phyloP scores from a whole-genome alignment of 2,888 invertebrate species.

The Pharmacophagus antenor region DNA sequence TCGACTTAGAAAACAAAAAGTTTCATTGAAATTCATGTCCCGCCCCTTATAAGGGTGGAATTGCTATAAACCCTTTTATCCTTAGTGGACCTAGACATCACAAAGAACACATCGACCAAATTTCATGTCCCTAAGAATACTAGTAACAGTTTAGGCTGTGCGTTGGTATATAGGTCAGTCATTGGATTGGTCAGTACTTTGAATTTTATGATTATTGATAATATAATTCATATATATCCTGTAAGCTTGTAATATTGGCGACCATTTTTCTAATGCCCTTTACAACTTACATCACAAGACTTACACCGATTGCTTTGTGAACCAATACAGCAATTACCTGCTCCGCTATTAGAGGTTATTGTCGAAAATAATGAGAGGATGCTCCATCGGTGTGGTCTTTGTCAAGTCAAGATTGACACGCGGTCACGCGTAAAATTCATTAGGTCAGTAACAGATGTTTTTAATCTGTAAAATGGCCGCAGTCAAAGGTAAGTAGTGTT shows the following conservation, averaged over 20 bases:
- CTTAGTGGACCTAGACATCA: no score
- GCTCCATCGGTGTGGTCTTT: constrained; percentile 26
- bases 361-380: constrained; percentile 21
- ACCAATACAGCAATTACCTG: constrained; percentile 16
- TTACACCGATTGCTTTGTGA: constrained; percentile 11
- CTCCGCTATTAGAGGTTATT: constrained; percentile 25
- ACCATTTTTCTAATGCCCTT: constrained; percentile 22
- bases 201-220: no score
- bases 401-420: constrained; percentile 10
- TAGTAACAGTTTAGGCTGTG: no score
- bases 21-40: no score
- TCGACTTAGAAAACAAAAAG: no score
- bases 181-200: no score
- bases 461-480: not conserved
- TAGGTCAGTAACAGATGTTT: constrained; percentile 5
- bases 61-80: no score
- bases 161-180: no score
- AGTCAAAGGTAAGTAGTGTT: not conserved
- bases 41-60: no score
- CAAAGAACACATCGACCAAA: no score
- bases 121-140: no score
- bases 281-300: constrained; percentile 14
- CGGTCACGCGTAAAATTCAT: constrained; percentile 24
- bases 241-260: not conserved
- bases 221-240: not conserved